Conservation (phyloP, 2,888 invertebrate species). For the Ochropacha duplaris region DNA sequence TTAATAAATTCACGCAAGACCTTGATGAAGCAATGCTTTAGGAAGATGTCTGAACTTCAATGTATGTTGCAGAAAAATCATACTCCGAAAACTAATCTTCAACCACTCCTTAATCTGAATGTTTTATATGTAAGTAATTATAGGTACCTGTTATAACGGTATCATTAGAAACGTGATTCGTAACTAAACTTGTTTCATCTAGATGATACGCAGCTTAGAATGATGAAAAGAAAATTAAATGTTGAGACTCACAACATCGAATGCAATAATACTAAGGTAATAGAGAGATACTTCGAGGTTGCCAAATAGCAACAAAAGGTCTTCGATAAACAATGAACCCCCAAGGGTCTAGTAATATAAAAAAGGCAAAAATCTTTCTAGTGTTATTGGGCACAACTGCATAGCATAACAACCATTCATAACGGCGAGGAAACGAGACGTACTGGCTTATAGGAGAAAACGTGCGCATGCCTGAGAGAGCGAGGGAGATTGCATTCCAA, state of each 20-base stretch:
- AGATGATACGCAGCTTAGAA: conserved; percentile 11
- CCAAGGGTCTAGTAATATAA: conserved; percentile 35
- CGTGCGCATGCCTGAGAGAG: conserved; percentile 67
- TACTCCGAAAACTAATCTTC: not conserved
- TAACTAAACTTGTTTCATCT: conserved; percentile 38
- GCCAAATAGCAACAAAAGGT: conserved; percentile 25
- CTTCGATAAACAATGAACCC: conserved; percentile 44
- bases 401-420: conserved; percentile 70
- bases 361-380: conserved; percentile 42
- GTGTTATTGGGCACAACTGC: conserved; percentile 60
- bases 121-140: conserved; percentile 21
- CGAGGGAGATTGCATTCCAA: conserved; percentile 79
- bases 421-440: conserved; percentile 66
- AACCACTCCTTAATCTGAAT: conserved; percentile 14
- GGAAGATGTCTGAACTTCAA: not conserved
- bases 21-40: not conserved
- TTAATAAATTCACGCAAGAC: not conserved
- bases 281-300: conserved; percentile 8
- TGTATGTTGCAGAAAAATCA: not conserved
- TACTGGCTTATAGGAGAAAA: conserved; percentile 57
- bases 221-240: not conserved
- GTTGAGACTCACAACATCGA: not conserved
- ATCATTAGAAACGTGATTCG: conserved; percentile 43
- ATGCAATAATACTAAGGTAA: not conserved
- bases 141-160: conserved; percentile 43